These are phyloP conservation scores for Centropus bengalensis DNA, from an alignment of 2,113 vertebrate species.

Conservation along the genomic window DNA sequence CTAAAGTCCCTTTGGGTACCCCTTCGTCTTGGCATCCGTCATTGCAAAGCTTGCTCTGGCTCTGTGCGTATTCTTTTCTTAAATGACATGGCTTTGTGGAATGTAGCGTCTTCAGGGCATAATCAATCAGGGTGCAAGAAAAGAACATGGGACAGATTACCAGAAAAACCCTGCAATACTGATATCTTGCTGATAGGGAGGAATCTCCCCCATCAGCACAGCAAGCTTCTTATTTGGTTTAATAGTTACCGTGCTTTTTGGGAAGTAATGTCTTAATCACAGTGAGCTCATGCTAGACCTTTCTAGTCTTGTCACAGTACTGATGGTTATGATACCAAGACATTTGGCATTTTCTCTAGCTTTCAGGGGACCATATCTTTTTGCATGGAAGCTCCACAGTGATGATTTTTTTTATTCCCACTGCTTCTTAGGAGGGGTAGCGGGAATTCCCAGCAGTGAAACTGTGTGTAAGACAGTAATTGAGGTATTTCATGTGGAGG, in stretches of 20 bases:
- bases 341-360: neutral
- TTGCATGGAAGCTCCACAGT: neutral
- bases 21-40: neutral
- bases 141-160: neutral
- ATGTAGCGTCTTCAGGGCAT: slow-evolving; percentile 8
- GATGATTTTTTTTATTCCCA: neutral
- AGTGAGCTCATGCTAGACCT: fast-evolving
- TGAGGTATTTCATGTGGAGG: neutral
- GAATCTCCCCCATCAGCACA: neutral
- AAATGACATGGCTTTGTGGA: neutral
- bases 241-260: neutral
- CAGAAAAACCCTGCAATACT: neutral
- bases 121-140: slow-evolving; percentile 41
- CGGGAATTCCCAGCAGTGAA: neutral
- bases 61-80: neutral
- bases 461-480: neutral
- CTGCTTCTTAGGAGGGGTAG: neutral
- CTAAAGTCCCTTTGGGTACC: neutral
- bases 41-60: slow-evolving; percentile 7
- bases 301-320: neutral
- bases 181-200: slow-evolving; percentile 22
- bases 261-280: neutral
- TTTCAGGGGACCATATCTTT: neutral
- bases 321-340: neutral
- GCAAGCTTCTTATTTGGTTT: neutral